Base-by-base conservation (phyloP, 2,113 vertebrate species). In the Bos indicus region DNA sequence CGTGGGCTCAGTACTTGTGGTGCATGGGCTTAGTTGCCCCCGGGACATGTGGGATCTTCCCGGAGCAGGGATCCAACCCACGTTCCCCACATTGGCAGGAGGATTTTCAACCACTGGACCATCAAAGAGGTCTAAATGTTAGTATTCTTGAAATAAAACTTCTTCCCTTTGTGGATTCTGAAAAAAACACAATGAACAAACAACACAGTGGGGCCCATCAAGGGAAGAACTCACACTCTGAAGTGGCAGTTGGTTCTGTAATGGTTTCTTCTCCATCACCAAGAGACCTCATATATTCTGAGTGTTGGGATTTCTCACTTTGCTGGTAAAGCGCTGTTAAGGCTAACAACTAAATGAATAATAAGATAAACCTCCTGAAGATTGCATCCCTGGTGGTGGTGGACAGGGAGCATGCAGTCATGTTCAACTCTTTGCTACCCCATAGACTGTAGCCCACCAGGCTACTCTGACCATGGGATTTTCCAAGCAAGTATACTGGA, bases 11-110 rank as follows among this genome's bases (percentile, higher is more conserved):
- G n/a, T 21, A 4, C 19, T 40, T 40, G n/a, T 12, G 67, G 67
- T 36, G n/a, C 4, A 36, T 40, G 67, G n/a, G 71, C 40, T 77
- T 43, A 77, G 71, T 3, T 7, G 23, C 71, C 36, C 71, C 6
- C 1, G 11, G 21, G 71, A 6, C 40, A 15, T 3, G 23, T 43
- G 40, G 23, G 6, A 43, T 43, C 23, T 43, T 77, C 23, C 40
- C 0, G 0, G 23, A 77, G 23, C 71, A 43, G 71, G 40, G 40
- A 77, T 26, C 23, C 6, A 43, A 77, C 12, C 23, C 12, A 26
- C 0, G 1, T 15, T 26, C 23, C 13, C 40, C 0, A 0, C 71
- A 14, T 15, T 77, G 71, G 40, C 23, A 26, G 71, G 71, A 0
- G 3, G 23, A 43, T 77, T 43, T 77, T 77, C 40, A 77, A 77